phyloP scores from a whole-genome alignment of 2,888 invertebrate genomes.

The Eupithecia inturbata region DNA sequence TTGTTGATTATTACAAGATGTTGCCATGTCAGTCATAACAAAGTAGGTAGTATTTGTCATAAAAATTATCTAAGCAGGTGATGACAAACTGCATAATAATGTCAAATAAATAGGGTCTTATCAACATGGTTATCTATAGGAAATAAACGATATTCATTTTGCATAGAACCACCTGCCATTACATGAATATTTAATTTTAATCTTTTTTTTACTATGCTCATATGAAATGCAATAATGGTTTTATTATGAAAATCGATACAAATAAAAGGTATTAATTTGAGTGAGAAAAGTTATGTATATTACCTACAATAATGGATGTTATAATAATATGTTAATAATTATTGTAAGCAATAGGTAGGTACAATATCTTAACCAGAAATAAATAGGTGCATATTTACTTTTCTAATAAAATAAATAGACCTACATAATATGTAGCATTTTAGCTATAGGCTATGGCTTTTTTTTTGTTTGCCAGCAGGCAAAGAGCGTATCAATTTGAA shows the following conservation, averaged over 20 bases:
- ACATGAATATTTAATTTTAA: conserved; percentile 16
- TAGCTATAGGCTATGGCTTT: background rate
- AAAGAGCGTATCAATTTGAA: background rate
- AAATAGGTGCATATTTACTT: background rate
- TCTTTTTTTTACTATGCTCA: conserved; percentile 9
- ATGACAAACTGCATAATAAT: conserved; percentile 13
- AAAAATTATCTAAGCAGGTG: conserved; percentile 23
- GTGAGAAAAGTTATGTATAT: background rate
- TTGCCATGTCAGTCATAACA: conserved; percentile 13
- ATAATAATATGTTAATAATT: too few relatives aligned
- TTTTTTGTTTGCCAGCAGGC: background rate
- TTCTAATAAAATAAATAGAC: background rate
- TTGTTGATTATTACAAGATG: conserved; percentile 45
- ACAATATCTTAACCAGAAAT: background rate
- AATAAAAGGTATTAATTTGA: background rate
- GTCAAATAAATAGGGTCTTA: conserved; percentile 21
- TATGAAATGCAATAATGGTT: background rate
- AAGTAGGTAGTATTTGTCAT: background rate
- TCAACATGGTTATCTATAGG: conserved; percentile 34
- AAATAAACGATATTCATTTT: conserved; percentile 33
- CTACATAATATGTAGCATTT: background rate
- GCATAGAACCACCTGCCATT: conserved; percentile 39
- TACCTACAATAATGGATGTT: background rate
- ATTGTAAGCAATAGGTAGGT: too few relatives aligned
- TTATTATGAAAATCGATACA: conserved; percentile 19